Percentiles rank a stretch among this genome's conserved stretches.
Conservation (phyloP, 2,888 invertebrate genomes). For the Conistra vaccinii region DNA sequence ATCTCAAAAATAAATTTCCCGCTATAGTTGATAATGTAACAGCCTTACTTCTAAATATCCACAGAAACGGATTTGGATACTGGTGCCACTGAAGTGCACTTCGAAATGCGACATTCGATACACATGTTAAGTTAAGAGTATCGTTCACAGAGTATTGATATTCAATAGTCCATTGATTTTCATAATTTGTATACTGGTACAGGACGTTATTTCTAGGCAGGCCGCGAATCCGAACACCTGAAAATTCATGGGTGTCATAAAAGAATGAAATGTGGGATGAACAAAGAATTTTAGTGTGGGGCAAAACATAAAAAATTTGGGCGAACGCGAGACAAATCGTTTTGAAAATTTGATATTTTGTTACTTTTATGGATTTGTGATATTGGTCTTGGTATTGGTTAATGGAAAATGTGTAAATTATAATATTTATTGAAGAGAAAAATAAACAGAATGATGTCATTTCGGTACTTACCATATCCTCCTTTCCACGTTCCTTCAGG, state of each 20-base stretch:
- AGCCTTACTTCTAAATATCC: conserved; percentile 23
- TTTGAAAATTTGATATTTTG: too few relatives aligned
- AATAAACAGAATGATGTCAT: background rate
- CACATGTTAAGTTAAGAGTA: conserved; percentile 15
- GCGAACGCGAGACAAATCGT: too few relatives aligned
- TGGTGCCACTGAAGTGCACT: accelerated
- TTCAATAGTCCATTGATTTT: background rate
- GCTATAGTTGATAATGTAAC: too few relatives aligned
- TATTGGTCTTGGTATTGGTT: background rate
- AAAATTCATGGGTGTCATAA: too few relatives aligned
- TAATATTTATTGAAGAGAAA: background rate
- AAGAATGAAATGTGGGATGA: too few relatives aligned
- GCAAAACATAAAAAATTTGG: too few relatives aligned
- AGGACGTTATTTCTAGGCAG: conserved; percentile 21
- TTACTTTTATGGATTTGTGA: background rate
- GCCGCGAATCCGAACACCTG: conserved; percentile 21
- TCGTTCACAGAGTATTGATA: conserved; percentile 40
- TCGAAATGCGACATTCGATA: accelerated
- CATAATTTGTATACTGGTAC: conserved; percentile 19
- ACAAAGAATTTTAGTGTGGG: too few relatives aligned
- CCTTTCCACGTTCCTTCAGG: too few relatives aligned
- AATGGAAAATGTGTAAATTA: background rate
- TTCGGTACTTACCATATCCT: conserved; percentile 29
- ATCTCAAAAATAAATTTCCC: too few relatives aligned
- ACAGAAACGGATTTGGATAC: background rate